phyloP scores from a whole-genome alignment of 2,888 invertebrate species.

The Andrena dorsata region DNA sequence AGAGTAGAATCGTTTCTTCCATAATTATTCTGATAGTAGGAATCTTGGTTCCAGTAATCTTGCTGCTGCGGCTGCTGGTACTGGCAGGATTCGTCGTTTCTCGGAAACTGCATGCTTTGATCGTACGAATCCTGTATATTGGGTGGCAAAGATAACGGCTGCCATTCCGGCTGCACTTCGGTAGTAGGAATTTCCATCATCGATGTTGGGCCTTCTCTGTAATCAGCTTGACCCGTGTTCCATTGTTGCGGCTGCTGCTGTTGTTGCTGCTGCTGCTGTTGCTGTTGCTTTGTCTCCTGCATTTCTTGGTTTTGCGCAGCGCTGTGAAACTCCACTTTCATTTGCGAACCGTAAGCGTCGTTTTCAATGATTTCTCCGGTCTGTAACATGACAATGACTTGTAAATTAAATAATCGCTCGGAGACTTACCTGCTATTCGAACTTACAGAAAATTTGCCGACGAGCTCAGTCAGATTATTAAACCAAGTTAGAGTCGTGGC shows the following conservation, averaged over 20 bases:
- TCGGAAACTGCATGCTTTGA: slow-evolving; percentile 70
- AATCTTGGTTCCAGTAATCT: slow-evolving; percentile 76
- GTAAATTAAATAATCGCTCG: neutral
- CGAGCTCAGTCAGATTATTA: slow-evolving; percentile 85
- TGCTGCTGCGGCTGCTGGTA: slow-evolving; percentile 74
- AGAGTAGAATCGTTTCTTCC: slow-evolving; percentile 62
- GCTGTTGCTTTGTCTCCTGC: slow-evolving; percentile 66
- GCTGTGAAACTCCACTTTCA: slow-evolving; percentile 35
- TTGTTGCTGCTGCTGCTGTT: slow-evolving; percentile 71
- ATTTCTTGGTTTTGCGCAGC: slow-evolving; percentile 49
- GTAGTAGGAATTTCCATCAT: slow-evolving; percentile 74
- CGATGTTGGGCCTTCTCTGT: slow-evolving; percentile 74
- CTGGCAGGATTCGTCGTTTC: slow-evolving; percentile 69
- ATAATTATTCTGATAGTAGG: slow-evolving; percentile 77
- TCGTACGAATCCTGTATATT: slow-evolving; percentile 76
- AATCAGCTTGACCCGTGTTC: slow-evolving; percentile 71
- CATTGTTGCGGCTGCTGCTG: slow-evolving; percentile 65
- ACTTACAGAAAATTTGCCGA: slow-evolving; percentile 84
- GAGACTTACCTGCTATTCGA: neutral
- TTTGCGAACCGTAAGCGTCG: slow-evolving; percentile 58
- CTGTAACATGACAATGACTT: slow-evolving; percentile 65
- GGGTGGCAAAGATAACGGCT: slow-evolving; percentile 76
- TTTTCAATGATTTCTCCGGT: slow-evolving; percentile 81
- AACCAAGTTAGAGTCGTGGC: slow-evolving; percentile 88
- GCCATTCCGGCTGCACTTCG: slow-evolving; percentile 79